Percentiles rank a stretch among this genome's conserved stretches.
Evolutionary conservation across 2,113 vertebrate species (phyloP).

Genomic region (Colistium nudipinnis): DNA sequence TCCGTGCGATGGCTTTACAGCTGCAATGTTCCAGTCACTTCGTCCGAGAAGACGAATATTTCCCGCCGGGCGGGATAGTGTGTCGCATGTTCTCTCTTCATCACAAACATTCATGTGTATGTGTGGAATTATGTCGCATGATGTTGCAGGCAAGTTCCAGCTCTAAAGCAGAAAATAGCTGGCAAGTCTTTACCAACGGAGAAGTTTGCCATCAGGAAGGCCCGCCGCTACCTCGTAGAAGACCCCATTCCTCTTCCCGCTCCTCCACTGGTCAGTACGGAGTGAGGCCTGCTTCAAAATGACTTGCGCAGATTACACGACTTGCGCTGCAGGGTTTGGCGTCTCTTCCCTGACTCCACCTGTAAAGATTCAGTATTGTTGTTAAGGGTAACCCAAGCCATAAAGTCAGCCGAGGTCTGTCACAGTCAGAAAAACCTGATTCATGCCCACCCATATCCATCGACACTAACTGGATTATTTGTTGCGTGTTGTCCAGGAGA

Average conservation of each 20-base stretch:
- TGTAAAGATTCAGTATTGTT: no score
- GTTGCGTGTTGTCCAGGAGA: conserved; percentile 84
- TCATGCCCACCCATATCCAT: background rate
- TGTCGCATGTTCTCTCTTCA: background rate
- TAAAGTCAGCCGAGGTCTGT: background rate
- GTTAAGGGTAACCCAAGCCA: background rate
- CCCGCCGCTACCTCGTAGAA: conserved; percentile 89
- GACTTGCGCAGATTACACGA: no score
- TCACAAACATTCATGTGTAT: background rate
- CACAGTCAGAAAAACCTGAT: background rate
- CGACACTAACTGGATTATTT: background rate
- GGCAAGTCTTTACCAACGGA: conserved; percentile 98
- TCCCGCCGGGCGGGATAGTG: background rate
- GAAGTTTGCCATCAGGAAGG: conserved; percentile 98
- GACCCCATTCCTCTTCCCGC: conserved; percentile 87
- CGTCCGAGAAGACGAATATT: background rate
- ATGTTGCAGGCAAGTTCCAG: conserved; percentile 87
- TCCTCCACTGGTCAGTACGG: conserved; percentile 90
- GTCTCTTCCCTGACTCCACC: no score
- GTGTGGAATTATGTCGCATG: background rate
- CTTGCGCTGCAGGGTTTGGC: no score
- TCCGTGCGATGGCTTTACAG: conserved; percentile 15
- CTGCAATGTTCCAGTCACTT: background rate
- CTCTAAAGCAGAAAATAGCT: conserved; percentile 97
- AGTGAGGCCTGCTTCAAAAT: background rate